Evolutionary conservation across 2,113 vertebrate genomes (phyloP).

Genomic region (Perca fluviatilis): DNA sequence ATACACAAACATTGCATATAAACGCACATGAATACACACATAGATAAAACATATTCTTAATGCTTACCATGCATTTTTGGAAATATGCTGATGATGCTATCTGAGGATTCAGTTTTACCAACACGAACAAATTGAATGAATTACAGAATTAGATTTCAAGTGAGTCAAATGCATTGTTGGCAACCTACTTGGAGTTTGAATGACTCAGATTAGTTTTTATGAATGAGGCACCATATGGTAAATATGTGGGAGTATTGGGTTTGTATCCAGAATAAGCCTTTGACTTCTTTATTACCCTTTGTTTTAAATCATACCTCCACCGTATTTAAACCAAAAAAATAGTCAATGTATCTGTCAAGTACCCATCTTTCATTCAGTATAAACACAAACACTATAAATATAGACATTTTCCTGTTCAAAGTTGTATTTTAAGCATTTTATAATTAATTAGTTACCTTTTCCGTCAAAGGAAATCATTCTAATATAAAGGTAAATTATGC

Average conservation of each 20-base stretch:
- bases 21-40: not conserved
- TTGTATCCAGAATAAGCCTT: not conserved
- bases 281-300: slow-evolving; percentile 4
- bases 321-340: not conserved
- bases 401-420: not conserved
- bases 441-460: not conserved
- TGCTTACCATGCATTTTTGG: not conserved
- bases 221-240: not conserved
- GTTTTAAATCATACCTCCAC: slow-evolving; percentile 5
- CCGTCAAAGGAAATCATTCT: not conserved
- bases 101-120: not conserved
- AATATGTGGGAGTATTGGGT: not conserved
- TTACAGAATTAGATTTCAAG: not conserved
- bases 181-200: not conserved
- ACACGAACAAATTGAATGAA: not conserved
- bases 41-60: slow-evolving; percentile 6
- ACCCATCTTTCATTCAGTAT: not conserved
- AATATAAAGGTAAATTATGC: not conserved
- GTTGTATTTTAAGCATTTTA: not conserved
- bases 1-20: slow-evolving; percentile 24
- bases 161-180: not conserved
- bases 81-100: not conserved
- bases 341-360: not conserved
- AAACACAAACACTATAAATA: not conserved
- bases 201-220: not conserved